phyloP scores from a whole-genome alignment of 2,888 invertebrate genomes.

The Andrena minutula region DNA sequence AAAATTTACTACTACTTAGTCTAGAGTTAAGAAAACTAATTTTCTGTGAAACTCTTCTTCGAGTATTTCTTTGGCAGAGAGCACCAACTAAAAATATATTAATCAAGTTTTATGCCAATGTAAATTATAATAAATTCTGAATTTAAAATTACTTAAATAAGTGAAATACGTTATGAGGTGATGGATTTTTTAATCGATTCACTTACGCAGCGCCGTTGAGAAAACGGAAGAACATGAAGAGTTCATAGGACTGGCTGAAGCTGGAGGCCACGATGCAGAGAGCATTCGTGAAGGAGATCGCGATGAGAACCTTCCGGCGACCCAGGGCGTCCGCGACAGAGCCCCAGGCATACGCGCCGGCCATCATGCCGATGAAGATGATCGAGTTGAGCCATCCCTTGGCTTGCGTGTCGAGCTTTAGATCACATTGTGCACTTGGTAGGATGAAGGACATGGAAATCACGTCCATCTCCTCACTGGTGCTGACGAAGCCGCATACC shows the following conservation, averaged over 20 bases:
- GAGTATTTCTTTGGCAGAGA: no score
- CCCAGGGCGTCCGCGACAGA: constrained; percentile 95
- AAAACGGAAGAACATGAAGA: constrained; percentile 96
- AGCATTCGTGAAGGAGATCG: constrained; percentile 95
- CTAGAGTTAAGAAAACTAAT: no score
- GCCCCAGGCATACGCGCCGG: constrained; percentile 97
- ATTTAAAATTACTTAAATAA: background rate
- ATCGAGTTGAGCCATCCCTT: constrained; percentile 94
- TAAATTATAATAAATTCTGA: no score
- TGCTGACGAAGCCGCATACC: constrained; percentile 97
- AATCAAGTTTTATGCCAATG: no score
- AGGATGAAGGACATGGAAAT: constrained; percentile 97
- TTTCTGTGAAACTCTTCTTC: no score
- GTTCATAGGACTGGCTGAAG: constrained; percentile 94
- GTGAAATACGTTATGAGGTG: no score
- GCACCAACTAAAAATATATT: no score
- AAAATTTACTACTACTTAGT: no score
- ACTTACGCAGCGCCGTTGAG: constrained; percentile 98
- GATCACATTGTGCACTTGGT: constrained; percentile 96
- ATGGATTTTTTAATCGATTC: background rate
- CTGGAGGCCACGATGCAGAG: constrained; percentile 96
- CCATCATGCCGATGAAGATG: constrained; percentile 97
- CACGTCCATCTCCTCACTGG: constrained; percentile 98
- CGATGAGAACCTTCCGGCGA: constrained; percentile 94
- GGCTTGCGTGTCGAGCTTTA: constrained; percentile 93